Percentiles rank a stretch among this genome's conserved stretches.
phyloP scores from a whole-genome alignment of 2,113 vertebrate genomes.

The Pteruthius melanotis region DNA sequence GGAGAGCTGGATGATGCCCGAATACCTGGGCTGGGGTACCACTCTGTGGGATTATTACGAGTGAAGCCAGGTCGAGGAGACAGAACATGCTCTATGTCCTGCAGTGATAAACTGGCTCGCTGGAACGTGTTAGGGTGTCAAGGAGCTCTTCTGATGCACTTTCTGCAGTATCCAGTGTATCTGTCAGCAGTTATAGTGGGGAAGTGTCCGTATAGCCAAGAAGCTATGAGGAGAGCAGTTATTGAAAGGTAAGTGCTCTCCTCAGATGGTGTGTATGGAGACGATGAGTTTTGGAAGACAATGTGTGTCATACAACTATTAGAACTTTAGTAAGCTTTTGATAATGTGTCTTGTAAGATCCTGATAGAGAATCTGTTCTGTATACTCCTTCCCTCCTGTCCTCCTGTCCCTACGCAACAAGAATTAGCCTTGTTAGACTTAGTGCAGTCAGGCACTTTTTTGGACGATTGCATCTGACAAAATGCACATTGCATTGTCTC shows the following conservation, averaged over 20 bases:
- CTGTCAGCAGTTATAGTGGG: conserved; percentile 84
- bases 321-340: background rate
- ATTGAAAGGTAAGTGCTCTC: conserved; percentile 70
- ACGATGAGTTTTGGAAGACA: background rate
- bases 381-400: background rate
- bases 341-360: background rate
- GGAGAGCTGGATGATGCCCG: conserved; percentile 75
- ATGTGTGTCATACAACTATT: fast-evolving
- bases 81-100: conserved; percentile 88
- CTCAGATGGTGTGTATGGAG: background rate
- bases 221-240: conserved; percentile 84
- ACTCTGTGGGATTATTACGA: conserved; percentile 81
- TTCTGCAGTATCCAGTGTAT: conserved; percentile 85
- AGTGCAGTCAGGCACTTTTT: background rate
- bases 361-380: background rate
- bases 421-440: background rate
- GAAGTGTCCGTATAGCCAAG: conserved; percentile 82
- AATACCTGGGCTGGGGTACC: conserved; percentile 77
- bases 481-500: background rate
- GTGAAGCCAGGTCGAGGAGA: conserved; percentile 92
- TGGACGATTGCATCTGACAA: background rate
- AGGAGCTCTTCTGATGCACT: conserved; percentile 90
- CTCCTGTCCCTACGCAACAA: too few relatives aligned
- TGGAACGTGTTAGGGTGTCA: conserved; percentile 91
- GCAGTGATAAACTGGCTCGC: conserved; percentile 90